Evolutionary conservation across 2,797 vertebrate species (phyloP), one percentile per base, ranked within the genome.

Genomic region (Enteromius argenteus): DNA sequence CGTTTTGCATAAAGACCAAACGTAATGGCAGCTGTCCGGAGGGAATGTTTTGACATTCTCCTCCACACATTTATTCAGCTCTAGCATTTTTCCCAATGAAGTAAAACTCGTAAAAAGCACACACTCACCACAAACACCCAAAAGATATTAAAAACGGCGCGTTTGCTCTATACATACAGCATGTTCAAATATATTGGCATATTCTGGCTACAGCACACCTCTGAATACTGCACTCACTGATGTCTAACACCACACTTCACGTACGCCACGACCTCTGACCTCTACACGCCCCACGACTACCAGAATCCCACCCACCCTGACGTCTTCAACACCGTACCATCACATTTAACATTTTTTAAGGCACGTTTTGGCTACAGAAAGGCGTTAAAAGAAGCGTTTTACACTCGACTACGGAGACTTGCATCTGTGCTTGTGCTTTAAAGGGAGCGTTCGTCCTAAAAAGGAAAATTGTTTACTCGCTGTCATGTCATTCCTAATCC

Each of bases 351-450:
- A 89, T 92, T 89, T 91, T 93, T 79, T 95, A 96, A 96, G 95
- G 95, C 95, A 96, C 95, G 64, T 93, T 92, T 91, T 89, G 95
- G 94, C 94, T 92, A 94, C 95, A 94, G 91, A 95, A 96, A 95
- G 94, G 95, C 94, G 64, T 94, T 90, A 92, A 93, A 94, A 93
- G 86, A 95, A 94, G 93, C 93, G 8, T 51, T 92, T 91, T 72
- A 82, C 79, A 27, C 69, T 21, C 32, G 69, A 72, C 80, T 73
- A 67, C 51, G 21, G 27, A 83, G 53, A 79, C 60, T 64, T 79
- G 76, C 60, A 75, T 85, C 76, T 79, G 51, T 17, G 66, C 27
- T 85, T 82, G 53, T 32, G 56, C 76, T 58, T 60, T 56, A 64
- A 84, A 83, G 49, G 30, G 21, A 64, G 17, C 37, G 44, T 56